Evolutionary conservation across 2,888 invertebrate species (phyloP), one percentile per base, ranked within the genome.

Genomic region (Lasioglossum vierecki): DNA sequence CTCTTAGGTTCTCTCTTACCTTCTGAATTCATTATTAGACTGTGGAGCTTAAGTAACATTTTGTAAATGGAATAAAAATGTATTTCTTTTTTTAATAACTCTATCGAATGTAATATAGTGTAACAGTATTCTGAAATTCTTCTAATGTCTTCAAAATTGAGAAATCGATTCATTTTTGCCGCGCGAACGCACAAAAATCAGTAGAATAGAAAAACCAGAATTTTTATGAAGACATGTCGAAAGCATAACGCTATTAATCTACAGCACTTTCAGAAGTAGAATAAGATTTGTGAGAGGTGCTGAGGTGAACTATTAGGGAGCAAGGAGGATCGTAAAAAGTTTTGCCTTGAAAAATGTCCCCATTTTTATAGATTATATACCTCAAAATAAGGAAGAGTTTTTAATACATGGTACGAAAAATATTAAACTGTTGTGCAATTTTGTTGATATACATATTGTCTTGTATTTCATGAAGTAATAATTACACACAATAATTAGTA

Each of bases 251-350:
- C 63, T 30, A 30, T 63, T 30, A 63, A 63, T 63, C 63, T 63
- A 15, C 75, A 22, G 49, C 53, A 35, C n/a, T 75, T 75, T 53
- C 35, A 63, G 63, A 63, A 63, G 63, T 30, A 63, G 63, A 26
- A 39, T 53, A 76, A 66, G 63, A 76, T 44, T 49, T 66, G 76
- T 63, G 63, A 15, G 63, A 63, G 2, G 30, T 6, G 6, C 15
- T 63, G 63, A 15, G 26, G 63, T 63, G 63, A 63, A 30, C 6
- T 63, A 30, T 63, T 63, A 15, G 30, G 30, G 63, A 15, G 15
- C 15, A 6, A 30, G 30, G 15, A 30, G 30, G 26, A 30, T 30
- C 63, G 30, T 63, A 63, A 15, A 13, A 63, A 63, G 15, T 63
- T 63, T 30, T 63, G 11, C 57, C n/a, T n/a, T 57, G 57, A 57